Percentiles rank a stretch among this genome's conserved stretches.
These are phyloP conservation scores for Acanthosoma haemorrhoidale DNA, from an alignment of 2,888 invertebrate genomes.

Conservation along the genomic window DNA sequence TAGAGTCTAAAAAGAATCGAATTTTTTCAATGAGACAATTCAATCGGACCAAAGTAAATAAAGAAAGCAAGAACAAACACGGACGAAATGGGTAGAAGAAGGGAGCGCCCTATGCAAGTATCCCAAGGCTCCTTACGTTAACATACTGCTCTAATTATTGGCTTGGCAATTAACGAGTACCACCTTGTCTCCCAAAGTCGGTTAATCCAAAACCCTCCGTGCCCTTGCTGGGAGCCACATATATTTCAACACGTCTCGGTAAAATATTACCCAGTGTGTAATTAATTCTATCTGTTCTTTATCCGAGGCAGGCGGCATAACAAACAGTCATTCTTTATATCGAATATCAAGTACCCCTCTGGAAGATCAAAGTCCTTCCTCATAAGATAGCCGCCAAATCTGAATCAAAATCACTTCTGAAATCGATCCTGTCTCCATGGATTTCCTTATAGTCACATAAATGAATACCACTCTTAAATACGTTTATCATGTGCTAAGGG, in stretches of 20 bases:
- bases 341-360: too few relatives aligned
- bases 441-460: too few relatives aligned
- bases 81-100: too few relatives aligned
- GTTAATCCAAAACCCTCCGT: neutral
- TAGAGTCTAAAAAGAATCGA: too few relatives aligned
- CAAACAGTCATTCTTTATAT: constrained; percentile 2
- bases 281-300: neutral
- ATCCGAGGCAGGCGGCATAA: neutral
- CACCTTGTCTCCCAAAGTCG: neutral
- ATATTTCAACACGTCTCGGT: neutral
- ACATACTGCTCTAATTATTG: neutral
- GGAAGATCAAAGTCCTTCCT: too few relatives aligned
- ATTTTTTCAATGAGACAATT: too few relatives aligned
- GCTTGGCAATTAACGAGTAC: neutral
- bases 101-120: neutral
- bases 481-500: too few relatives aligned
- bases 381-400: constrained; percentile 1
- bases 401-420: neutral
- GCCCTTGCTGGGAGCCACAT: neutral
- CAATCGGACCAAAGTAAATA: too few relatives aligned
- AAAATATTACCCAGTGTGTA: too few relatives aligned
- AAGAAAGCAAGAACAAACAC: too few relatives aligned
- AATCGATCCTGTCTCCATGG: neutral
- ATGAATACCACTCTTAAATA: too few relatives aligned
- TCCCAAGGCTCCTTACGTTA: neutral